Percentiles rank a stretch among this genome's conserved stretches.
Conservation (phyloP, 2,888 invertebrate genomes). For the Eledona agricola region DNA sequence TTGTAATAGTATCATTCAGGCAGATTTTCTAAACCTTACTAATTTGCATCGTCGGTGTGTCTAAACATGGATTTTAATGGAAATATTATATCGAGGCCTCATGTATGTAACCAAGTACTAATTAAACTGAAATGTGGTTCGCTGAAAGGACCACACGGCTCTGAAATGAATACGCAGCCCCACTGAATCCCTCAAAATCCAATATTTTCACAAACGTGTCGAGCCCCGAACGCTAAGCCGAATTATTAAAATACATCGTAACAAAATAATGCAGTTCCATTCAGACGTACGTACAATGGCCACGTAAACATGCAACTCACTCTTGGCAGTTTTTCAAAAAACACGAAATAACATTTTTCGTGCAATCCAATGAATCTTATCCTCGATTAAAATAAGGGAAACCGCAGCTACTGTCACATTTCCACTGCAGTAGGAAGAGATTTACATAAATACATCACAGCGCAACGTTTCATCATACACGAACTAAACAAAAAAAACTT, state of each 20-base stretch:
- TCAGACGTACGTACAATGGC: slow-evolving; percentile 7
- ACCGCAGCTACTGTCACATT: slow-evolving; percentile 15
- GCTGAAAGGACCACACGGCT: slow-evolving; percentile 14
- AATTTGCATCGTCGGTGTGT: slow-evolving; percentile 18
- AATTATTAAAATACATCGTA: no score
- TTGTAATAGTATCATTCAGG: slow-evolving; percentile 37
- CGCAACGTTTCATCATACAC: slow-evolving; percentile 10
- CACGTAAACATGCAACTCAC: slow-evolving; percentile 24
- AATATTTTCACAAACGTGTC: no score
- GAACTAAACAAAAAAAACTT: slow-evolving; percentile 13
- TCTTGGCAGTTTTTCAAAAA: slow-evolving; percentile 28
- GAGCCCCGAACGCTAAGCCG: no score
- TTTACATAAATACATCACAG: slow-evolving; percentile 25
- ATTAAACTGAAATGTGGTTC: no score
- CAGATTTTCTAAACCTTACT: slow-evolving; percentile 26
- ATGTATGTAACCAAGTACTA: slow-evolving; percentile 17
- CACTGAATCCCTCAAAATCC: no score
- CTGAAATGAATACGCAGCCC: no score
- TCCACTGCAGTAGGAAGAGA: slow-evolving; percentile 10
- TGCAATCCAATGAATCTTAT: slow-evolving; percentile 20
- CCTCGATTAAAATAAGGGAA: slow-evolving; percentile 22
- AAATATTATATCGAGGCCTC: slow-evolving; percentile 13
- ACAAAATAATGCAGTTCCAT: slow-evolving; percentile 15
- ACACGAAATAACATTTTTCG: slow-evolving; percentile 5
- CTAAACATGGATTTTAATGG: slow-evolving; percentile 6